These are phyloP conservation scores for Cyanoramphus novaezelandiae DNA, from an alignment of 2,113 vertebrate genomes.

Conservation along the genomic window DNA sequence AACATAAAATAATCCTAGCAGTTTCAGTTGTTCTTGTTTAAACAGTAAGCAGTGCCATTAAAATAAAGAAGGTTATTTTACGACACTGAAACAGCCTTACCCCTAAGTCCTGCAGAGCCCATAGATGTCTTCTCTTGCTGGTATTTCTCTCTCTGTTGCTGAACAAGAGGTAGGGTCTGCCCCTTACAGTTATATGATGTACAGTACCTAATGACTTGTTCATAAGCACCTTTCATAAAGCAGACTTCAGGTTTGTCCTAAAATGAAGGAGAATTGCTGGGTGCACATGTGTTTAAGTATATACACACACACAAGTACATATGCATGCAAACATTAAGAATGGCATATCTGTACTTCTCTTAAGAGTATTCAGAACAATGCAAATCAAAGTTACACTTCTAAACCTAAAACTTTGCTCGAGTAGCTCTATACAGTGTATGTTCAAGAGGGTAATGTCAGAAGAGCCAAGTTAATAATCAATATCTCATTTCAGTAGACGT, in stretches of 20 bases:
- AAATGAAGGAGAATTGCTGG: not conserved
- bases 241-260: constrained; percentile 88
- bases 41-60: not conserved
- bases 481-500: not conserved
- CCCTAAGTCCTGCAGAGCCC: constrained; percentile 91
- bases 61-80: not conserved
- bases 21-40: not conserved
- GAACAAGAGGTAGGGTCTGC: constrained; percentile 75
- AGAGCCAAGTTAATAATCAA: not conserved
- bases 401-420: not conserved
- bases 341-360: not conserved
- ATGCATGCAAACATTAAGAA: not conserved
- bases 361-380: not conserved
- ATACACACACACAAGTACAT: not conserved
- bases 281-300: accelerated
- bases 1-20: not conserved
- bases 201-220: constrained; percentile 92
- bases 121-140: constrained; percentile 92
- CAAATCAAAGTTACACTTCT: not conserved
- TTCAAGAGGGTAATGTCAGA: not conserved
- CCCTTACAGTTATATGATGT: constrained; percentile 87
- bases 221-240: constrained; percentile 95
- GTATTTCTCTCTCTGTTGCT: constrained; percentile 90
- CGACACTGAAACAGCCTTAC: constrained; percentile 66
- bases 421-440: not conserved